Conservation (phyloP, 2,797 vertebrate species). For the Cryptoblepharus egeriae region DNA sequence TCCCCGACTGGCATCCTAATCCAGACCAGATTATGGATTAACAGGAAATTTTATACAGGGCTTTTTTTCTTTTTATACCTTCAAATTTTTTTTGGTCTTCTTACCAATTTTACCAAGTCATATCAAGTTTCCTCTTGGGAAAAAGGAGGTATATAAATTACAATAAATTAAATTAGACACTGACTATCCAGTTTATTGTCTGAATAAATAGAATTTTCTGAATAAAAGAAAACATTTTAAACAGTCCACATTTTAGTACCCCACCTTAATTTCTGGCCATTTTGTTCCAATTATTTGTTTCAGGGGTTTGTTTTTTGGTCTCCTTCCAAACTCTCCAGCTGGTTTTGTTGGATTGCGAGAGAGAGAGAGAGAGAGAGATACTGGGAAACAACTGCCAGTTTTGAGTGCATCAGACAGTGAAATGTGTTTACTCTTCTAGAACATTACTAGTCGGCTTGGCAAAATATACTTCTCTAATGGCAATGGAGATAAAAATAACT, state of each 20-base stretch:
- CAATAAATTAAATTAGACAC: too few relatives aligned
- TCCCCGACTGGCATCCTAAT: too few relatives aligned
- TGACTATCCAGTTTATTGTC: too few relatives aligned
- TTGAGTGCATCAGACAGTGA: conserved; percentile 17
- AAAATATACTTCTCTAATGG: not conserved
- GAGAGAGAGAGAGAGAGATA: too few relatives aligned
- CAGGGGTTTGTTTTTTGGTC: conserved; percentile 26
- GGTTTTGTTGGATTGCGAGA: conserved; percentile 12
- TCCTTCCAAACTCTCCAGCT: conserved; percentile 10
- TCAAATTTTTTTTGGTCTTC: too few relatives aligned
- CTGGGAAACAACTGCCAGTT: conserved; percentile 21
- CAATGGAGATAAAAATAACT: conserved; percentile 20
- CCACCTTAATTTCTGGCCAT: conserved; percentile 6
- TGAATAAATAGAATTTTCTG: too few relatives aligned
- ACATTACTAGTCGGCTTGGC: not conserved
- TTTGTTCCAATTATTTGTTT: conserved; percentile 24
- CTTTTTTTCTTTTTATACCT: too few relatives aligned
- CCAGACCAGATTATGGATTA: too few relatives aligned
- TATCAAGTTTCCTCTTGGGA: too few relatives aligned
- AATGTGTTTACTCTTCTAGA: conserved; percentile 42
- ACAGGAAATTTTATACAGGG: too few relatives aligned
- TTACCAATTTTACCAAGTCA: too few relatives aligned
- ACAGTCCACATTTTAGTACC: conserved; percentile 30
- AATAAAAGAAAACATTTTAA: not conserved
- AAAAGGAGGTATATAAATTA: too few relatives aligned